A percentile compares a stretch with the other conserved stretches of the same genome.
Conservation (phyloP, 1,140 invertebrate species). For the Zophobas atratus region DNA sequence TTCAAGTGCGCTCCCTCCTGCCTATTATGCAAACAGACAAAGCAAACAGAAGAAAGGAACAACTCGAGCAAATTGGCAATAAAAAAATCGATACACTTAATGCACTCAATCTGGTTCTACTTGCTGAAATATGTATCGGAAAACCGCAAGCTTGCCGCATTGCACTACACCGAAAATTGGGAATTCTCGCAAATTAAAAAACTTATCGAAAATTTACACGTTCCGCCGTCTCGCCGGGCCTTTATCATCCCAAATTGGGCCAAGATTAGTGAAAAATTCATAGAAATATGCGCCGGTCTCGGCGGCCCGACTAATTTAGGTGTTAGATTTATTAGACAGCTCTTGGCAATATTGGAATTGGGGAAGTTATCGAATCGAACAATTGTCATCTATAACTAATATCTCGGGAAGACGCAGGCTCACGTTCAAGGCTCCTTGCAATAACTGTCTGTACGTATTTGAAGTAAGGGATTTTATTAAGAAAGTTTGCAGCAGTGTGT, state of each 20-base stretch:
- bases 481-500: background rate
- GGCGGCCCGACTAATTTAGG: background rate
- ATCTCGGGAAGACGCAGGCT: background rate
- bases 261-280: background rate
- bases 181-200: background rate
- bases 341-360: background rate
- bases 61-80: background rate
- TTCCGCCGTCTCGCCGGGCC: background rate
- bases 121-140: background rate
- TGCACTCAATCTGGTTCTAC: background rate
- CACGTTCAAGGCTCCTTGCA: background rate
- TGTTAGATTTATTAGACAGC: constrained; percentile 6
- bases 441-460: background rate
- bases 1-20: background rate
- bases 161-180: background rate
- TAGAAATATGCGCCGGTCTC: background rate
- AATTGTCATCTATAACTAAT: background rate
- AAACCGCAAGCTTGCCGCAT: background rate
- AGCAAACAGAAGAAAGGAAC: background rate
- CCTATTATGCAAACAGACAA: background rate
- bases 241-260: background rate
- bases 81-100: background rate
- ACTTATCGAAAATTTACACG: no score
- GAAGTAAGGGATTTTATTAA: background rate
- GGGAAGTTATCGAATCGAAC: constrained; percentile 5